Conservation (phyloP, 2,888 invertebrate genomes). For the Fissipunctia ypsillon region DNA sequence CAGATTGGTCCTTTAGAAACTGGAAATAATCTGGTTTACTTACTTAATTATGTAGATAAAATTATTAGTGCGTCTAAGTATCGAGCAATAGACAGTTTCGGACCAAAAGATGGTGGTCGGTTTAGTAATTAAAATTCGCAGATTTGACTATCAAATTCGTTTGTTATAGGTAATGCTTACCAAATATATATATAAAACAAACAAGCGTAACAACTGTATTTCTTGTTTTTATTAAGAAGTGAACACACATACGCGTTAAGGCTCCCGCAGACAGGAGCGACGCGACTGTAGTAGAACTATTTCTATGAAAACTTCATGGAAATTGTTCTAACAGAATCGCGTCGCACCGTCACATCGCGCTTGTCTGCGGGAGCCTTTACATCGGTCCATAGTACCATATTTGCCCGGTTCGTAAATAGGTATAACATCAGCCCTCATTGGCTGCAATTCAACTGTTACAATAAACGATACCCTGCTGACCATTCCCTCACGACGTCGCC, state of each 20-base stretch:
- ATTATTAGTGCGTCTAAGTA: background rate
- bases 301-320: no score
- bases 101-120: background rate
- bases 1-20: background rate
- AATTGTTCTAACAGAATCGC: no score
- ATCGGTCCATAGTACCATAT: background rate
- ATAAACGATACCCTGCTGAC: no score
- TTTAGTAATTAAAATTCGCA: conserved; percentile 38
- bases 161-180: conserved; percentile 35
- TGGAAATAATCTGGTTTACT: background rate
- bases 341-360: no score
- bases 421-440: background rate
- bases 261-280: no score
- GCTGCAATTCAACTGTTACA: background rate
- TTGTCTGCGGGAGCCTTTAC: background rate
- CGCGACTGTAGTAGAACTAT: no score
- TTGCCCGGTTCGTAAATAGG: background rate
- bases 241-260: background rate
- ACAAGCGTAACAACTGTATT: conserved; percentile 40
- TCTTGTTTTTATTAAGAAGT: conserved; percentile 31
- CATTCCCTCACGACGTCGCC: background rate
- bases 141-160: conserved; percentile 46
- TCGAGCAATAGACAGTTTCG: background rate
- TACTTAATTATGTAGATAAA: background rate
- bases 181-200: conserved; percentile 14